These are phyloP conservation scores for Metaphire vulgaris DNA, from an alignment of 1,140 invertebrate species.

Conservation along the genomic window DNA sequence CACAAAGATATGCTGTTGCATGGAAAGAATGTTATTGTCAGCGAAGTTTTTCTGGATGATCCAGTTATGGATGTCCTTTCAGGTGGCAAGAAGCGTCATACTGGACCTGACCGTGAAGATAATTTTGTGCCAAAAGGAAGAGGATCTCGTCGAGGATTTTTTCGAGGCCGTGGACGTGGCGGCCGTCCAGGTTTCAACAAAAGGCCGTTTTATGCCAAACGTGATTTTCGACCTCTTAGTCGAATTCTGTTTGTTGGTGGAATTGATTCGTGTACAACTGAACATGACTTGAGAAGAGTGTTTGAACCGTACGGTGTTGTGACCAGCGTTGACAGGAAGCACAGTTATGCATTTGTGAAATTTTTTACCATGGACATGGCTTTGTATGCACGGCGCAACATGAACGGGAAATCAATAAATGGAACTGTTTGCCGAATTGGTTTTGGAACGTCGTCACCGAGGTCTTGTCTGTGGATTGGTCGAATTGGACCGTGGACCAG, in stretches of 20 bases:
- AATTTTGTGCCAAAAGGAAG: neutral
- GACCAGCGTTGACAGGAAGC: neutral
- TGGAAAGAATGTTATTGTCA: neutral
- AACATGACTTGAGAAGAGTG: neutral
- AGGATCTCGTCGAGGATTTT: neutral
- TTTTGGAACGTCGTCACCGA: slow-evolving; percentile 95
- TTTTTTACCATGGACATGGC: slow-evolving; percentile 83
- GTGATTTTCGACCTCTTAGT: neutral
- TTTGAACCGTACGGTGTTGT: neutral
- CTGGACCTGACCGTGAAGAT: neutral
- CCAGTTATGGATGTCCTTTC: neutral
- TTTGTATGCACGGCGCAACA: slow-evolving; percentile 88
- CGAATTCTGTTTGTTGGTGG: neutral
- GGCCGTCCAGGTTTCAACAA: neutral
- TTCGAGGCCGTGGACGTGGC: neutral
- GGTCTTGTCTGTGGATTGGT: slow-evolving; percentile 93
- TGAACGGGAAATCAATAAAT: slow-evolving; percentile 93
- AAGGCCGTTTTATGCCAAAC: no score
- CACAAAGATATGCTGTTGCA: neutral
- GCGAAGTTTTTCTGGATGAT: neutral
- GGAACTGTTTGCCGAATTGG: slow-evolving; percentile 99
- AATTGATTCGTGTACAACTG: neutral
- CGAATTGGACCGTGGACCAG: slow-evolving; percentile 85
- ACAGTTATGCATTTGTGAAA: slow-evolving; percentile 90
- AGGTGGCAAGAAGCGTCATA: neutral